Percentiles rank a stretch among this genome's conserved stretches.
phyloP scores from a whole-genome alignment of 2,113 vertebrate species.

The Neolamprologus brichardi region DNA sequence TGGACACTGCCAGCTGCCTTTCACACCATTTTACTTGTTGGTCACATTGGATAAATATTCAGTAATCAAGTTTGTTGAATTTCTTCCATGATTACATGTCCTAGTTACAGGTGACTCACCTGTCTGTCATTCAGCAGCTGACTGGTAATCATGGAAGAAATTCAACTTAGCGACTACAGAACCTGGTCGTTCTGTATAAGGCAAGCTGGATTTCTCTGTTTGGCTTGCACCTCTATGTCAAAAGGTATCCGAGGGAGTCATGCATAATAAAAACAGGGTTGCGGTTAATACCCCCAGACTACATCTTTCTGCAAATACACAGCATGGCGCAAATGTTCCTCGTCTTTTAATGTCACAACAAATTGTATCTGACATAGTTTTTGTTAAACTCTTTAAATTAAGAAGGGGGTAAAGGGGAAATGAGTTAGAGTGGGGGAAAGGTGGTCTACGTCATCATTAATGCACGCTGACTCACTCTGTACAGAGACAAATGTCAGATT shows the following conservation, averaged over 20 bases:
- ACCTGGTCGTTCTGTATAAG: background rate
- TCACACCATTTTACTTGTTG: background rate
- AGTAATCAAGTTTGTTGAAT: background rate
- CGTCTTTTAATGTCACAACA: background rate
- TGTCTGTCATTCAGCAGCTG: background rate
- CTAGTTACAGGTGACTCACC: constrained; percentile 8
- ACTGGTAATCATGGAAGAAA: background rate
- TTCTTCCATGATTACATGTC: background rate
- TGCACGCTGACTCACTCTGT: constrained; percentile 18
- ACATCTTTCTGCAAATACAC: background rate
- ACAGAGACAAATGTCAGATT: background rate
- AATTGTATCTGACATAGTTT: background rate
- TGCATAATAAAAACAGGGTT: background rate
- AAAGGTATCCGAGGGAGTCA: background rate
- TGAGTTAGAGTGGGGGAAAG: background rate
- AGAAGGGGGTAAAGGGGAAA: background rate
- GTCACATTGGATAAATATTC: background rate
- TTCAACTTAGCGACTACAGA: background rate
- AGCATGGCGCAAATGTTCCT: background rate
- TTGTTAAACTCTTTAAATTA: background rate
- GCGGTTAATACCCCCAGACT: background rate
- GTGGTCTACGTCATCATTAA: background rate
- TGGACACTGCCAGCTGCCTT: background rate
- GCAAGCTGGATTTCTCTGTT: background rate
- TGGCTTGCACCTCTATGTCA: background rate